Evolutionary conservation across 2,113 vertebrate species (phyloP), one percentile per base, ranked within the genome.

Genomic region (Anarhynchus alexandrinus): DNA sequence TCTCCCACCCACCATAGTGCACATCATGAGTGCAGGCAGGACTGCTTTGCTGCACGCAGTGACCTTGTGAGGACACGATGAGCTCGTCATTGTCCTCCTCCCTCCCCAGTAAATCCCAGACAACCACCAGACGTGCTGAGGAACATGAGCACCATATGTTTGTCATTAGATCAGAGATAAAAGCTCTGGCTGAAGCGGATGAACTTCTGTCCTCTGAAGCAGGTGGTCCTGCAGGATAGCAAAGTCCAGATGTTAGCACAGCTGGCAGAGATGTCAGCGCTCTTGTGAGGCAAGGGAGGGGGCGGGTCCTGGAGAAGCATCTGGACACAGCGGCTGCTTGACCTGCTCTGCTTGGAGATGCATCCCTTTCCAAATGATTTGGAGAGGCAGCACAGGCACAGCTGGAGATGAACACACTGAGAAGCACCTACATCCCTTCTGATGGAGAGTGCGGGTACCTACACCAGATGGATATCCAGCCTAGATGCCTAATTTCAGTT

Each of bases 261-360:
- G 42, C 13, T 9, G 73, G 40, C 22, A 70, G 15, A 34, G 54
- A 19, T 11, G 5, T 65, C 58, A 64, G 40, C 3, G 3, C 15
- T 73, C 21, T 27, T 0, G 0, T 15, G 52, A 64, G 47, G 19
- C 0, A 3, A 74, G 49, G 19, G 18, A 72, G 47, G 36, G 45
- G 9, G 29, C 12, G 67, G 38, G 9, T 51, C 32, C 58, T 38
- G 58, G 23, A 69, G 29, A 65, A 86, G 65, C 64, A 64, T 47
- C 66, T 82, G 73, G 21, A 38, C 77, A 43, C 0, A 0, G 29
- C 1, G 7, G 29, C 67, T 86, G 51, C 52, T 82, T 0, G 2
- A 59, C 21, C 15, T 55, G 32, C 36, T 67, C 51, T 3, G 1
- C 12, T 19, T 55, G n/a, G 49, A 65, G 38, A 21, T 26, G 29